Conservation (phyloP, 1,140 invertebrate species). For the Lordiphosa clarofinis region DNA sequence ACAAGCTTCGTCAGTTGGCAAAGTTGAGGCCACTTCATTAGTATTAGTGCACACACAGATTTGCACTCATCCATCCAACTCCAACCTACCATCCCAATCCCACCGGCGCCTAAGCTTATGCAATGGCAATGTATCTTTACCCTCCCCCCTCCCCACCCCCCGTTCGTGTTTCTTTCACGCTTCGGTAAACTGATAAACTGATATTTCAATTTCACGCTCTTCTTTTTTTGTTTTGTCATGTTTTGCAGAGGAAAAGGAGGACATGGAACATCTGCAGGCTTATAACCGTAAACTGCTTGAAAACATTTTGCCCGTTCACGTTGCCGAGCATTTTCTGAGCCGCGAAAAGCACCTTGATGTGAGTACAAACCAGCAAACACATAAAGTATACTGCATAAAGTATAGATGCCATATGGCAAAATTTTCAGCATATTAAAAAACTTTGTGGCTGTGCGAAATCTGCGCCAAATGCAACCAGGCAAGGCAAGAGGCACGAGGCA, state of each 20-base stretch:
- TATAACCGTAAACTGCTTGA: constrained; percentile 95
- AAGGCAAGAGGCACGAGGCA: not conserved
- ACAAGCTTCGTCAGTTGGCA: not conserved
- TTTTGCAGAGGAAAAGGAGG: constrained; percentile 91
- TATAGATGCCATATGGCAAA: too few species aligned
- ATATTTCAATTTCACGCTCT: constrained; percentile 74
- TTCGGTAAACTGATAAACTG: constrained; percentile 74
- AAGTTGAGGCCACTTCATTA: constrained; percentile 52
- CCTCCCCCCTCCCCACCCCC: constrained; percentile 14
- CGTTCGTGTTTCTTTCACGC: constrained; percentile 34
- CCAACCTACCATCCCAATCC: too few species aligned
- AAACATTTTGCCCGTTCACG: constrained; percentile 96
- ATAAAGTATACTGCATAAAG: too few species aligned
- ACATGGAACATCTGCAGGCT: constrained; percentile 96
- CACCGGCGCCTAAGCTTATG: too few species aligned
- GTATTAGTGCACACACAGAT: too few species aligned
- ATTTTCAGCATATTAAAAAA: constrained; percentile 50
- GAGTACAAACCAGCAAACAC: constrained; percentile 80
- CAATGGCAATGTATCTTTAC: constrained; percentile 30
- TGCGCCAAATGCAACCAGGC: constrained; percentile 29
- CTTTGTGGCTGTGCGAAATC: constrained; percentile 46
- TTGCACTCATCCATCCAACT: too few species aligned
- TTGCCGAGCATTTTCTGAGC: constrained; percentile 95
- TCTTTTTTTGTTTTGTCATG: constrained; percentile 17
- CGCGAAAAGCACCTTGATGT: constrained; percentile 90